Base-by-base conservation (phyloP, 2,113 vertebrate genomes). In the Castor canadensis region DNA sequence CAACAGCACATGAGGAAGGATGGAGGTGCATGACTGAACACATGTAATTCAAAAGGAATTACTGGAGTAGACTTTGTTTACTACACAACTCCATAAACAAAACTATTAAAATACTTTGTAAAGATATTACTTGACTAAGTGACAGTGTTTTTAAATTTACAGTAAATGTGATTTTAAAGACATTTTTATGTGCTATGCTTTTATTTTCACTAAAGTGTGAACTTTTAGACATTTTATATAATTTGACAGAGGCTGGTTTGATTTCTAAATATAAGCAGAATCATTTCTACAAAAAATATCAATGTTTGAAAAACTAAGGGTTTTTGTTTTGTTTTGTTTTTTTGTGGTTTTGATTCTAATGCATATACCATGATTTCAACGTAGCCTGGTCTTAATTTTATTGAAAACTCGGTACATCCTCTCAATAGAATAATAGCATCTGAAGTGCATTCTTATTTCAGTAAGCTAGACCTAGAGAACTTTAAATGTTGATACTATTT, bases 321-420 rank as follows among this genome's bases (percentile, higher is more conserved):
- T n/a, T n/a, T n/a, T n/a, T n/a, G n/a, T n/a, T n/a, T n/a, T n/a
- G n/a, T n/a, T n/a, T 62, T 72, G 69, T 64, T 24, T 60, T 28
- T 60, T 45, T 54, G 12, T 79, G 67, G 24, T 67, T 90, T 82
- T 75, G 40, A 45, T 85, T 91, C 60, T 96, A 94, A 76, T 82
- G 54, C 77, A 92, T 93, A 79, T 94, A 83, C 45, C 30, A 62
- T 26, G 30, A 76, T 89, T 84, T 96, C 77, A 92, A 95, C 91
- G 82, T 86, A 72, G 17, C 38, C 47, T 76, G 35, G 81, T 92
- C 85, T 64, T 60, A 56, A n/a, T 94, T 88, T 73, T 52, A 79
- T 26, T 81, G 52, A 88, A 89, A 97, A 89, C 49, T 71, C 69
- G 43, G 10, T 82, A 26, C 9, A 7, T 62, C 66, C 66, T 94